Evolutionary conservation across 2,888 invertebrate species (phyloP), one percentile per base, ranked within the genome.

Genomic region (Cerastis rubricosa): DNA sequence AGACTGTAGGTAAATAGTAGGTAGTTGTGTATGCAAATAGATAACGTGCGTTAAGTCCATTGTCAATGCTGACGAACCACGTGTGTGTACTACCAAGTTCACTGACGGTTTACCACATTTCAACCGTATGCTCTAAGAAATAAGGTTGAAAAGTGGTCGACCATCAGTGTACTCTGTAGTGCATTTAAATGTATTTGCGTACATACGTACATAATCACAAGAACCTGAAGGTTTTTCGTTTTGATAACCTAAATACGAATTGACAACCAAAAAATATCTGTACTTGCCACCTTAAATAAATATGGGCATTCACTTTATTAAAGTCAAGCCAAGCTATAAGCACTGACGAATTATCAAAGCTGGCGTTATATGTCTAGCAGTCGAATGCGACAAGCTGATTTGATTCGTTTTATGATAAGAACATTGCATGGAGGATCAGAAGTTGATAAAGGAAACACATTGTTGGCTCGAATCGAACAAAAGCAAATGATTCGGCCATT

Each of bases 51-150:
- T 64, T 79, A 81, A 87, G 74, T 86, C 84, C 89, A 89, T 88
- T 90, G 88, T 87, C 90, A 90, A 87, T 83, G 87, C 78, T 80
- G 73, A 54, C 59, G 57, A 71, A 19, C 14, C 59, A 45, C n/a
- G 66, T 47, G 43, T 79, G 40, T 59, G n/a, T 22, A 57, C 17
- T 17, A 8, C 7, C n/a, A 1, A 25, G 25, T 57, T 57, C 11
- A 57, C 25, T 25, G 57, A 25, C 25, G 7, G 14, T 25, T 17
- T 57, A 1, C 14, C 12, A 17, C 17, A 25, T 25, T 7, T 17
- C 25, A 25, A 14, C 25, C 57, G 2, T 57, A 57, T 57, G 25
- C 7, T 7, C 7, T 57, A 17, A 14, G 57, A 7, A 25, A 14
- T 57, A 57, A 25, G 57, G 25, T 57, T 25, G 57, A 57, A 14